These are phyloP conservation scores for Leptopilina myrica DNA, from an alignment of 2,888 invertebrate genomes.

Conservation along the genomic window DNA sequence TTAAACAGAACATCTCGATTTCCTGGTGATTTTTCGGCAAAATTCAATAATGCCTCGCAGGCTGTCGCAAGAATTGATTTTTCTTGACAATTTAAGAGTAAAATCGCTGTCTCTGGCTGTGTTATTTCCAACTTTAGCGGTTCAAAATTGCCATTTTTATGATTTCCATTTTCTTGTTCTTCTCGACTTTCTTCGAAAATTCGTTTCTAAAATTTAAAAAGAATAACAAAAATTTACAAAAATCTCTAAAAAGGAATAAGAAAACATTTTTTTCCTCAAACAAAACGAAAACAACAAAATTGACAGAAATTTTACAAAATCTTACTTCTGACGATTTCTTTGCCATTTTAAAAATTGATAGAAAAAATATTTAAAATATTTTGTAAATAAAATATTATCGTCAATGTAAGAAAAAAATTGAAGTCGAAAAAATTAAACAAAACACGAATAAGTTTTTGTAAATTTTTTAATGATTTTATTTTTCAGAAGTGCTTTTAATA, in stretches of 20 bases:
- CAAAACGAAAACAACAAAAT: not conserved
- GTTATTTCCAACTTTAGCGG: conserved; percentile 62
- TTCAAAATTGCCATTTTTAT: conserved; percentile 57
- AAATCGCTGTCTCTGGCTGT: conserved; percentile 66
- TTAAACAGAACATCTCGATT: conserved; percentile 66
- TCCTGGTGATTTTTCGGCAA: conserved; percentile 74
- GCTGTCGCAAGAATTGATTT: conserved; percentile 75
- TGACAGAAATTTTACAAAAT: not conserved
- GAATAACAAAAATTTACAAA: not conserved
- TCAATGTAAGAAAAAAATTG: not conserved
- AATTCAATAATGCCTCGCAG: conserved; percentile 76
- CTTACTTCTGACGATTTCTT: conserved; percentile 23
- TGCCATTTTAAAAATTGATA: not conserved
- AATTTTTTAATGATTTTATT: too few species aligned
- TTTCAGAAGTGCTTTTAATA: too few species aligned
- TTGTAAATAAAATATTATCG: not conserved
- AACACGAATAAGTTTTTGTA: too few species aligned
- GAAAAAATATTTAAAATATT: not conserved
- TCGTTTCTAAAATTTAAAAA: conserved; percentile 53
- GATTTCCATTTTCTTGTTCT: conserved; percentile 50
- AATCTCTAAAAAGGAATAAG: not conserved
- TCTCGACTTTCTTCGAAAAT: conserved; percentile 56
- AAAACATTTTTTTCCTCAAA: not conserved
- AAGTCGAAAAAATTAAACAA: not conserved
- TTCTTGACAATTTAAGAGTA: conserved; percentile 67